Evolutionary conservation across 2,113 vertebrate species (phyloP).

Genomic region (Protomyctophum bolini): DNA sequence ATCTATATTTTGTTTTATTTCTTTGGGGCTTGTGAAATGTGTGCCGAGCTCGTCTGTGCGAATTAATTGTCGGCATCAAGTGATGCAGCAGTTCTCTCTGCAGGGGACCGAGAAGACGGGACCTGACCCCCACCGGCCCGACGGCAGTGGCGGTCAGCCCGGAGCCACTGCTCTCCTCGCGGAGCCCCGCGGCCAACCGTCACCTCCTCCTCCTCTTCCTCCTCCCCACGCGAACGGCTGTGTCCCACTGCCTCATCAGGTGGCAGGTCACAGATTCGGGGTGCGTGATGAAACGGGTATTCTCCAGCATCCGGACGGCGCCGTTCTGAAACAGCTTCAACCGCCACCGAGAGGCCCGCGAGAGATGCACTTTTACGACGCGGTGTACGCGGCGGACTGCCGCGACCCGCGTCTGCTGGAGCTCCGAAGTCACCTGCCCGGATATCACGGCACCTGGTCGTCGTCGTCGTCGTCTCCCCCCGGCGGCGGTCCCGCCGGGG

Average conservation of each 20-base stretch:
- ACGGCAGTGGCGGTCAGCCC: slow-evolving; percentile 38
- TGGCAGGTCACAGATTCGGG: slow-evolving; percentile 95
- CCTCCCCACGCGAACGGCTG: slow-evolving; percentile 84
- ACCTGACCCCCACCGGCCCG: slow-evolving; percentile 56
- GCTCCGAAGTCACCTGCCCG: slow-evolving; percentile 89
- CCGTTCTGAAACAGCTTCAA: slow-evolving; percentile 96
- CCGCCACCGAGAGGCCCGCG: slow-evolving; percentile 93
- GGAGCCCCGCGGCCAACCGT: slow-evolving; percentile 33
- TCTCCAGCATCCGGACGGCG: slow-evolving; percentile 96
- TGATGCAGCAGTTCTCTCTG: slow-evolving; percentile 72
- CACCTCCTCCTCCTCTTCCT: slow-evolving; percentile 13
- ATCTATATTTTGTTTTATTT: slow-evolving; percentile 1
- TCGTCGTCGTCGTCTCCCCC: slow-evolving; percentile 47
- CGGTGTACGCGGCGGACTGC: slow-evolving; percentile 90
- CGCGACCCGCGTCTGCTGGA: slow-evolving; percentile 86
- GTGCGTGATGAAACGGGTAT: slow-evolving; percentile 84
- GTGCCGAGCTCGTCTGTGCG: slow-evolving; percentile 3
- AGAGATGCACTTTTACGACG: slow-evolving; percentile 95
- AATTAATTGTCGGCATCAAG: slow-evolving; percentile 62
- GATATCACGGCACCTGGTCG: slow-evolving; percentile 93
- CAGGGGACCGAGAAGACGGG: slow-evolving; percentile 70
- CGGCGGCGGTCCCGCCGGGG: not conserved
- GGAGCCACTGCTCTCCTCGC: slow-evolving; percentile 37
- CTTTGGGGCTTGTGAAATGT: not conserved
- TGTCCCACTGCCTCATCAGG: slow-evolving; percentile 93